phyloP scores from a whole-genome alignment of 1,140 invertebrate genomes.

The Panagrolaimus sp. region DNA sequence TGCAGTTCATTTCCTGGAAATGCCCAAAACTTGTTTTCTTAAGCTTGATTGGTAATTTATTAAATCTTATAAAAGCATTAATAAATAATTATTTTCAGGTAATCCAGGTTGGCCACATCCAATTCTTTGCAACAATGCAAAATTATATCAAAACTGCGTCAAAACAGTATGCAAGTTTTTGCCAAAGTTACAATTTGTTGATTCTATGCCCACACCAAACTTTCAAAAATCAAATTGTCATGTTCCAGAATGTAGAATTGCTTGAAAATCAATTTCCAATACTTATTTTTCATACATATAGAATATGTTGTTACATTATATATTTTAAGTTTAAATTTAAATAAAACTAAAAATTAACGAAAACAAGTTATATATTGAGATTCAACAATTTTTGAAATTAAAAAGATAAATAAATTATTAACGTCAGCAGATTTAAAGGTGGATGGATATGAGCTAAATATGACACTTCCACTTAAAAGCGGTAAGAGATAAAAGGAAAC shows the following conservation, averaged over 20 bases:
- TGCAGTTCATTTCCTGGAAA: conserved; percentile 33
- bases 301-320: not conserved
- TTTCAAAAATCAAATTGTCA: not conserved
- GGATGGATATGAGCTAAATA: no score
- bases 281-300: conserved; percentile 8
- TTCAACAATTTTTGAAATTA: no score
- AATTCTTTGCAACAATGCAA: conserved; percentile 14
- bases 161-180: conserved; percentile 15
- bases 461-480: no score
- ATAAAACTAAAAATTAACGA: no score
- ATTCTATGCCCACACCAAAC: conserved; percentile 16
- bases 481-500: no score
- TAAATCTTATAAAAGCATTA: no score
- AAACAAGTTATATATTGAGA: no score
- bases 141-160: conserved; percentile 7
- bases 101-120: conserved; percentile 45
- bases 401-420: no score
- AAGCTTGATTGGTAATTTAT: no score
- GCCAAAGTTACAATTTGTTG: conserved; percentile 25
- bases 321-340: no score
- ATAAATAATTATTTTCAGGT: no score
- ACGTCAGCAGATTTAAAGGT: no score
- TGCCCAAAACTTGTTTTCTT: conserved; percentile 38
- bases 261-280: not conserved
- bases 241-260: not conserved